Evolutionary conservation across 2,113 vertebrate genomes (phyloP).

Genomic region (Microcebus tavaratra): DNA sequence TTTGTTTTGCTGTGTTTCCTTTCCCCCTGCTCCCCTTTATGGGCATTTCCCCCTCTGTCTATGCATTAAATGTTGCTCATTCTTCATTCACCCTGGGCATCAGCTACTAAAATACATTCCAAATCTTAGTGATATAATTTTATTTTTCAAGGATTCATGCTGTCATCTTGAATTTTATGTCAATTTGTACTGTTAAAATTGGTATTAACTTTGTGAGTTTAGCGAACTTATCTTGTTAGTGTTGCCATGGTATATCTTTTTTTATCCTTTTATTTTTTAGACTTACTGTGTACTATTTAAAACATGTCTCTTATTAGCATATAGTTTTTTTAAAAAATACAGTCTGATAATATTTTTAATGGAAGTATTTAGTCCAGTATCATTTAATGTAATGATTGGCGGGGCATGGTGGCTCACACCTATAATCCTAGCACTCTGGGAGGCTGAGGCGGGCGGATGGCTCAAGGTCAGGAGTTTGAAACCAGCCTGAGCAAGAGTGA

Average conservation of each 20-base stretch:
- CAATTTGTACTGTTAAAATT: neutral
- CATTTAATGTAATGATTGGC: neutral
- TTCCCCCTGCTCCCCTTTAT: neutral
- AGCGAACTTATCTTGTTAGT: neutral
- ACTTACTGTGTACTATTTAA: neutral
- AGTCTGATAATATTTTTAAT: constrained; percentile 16
- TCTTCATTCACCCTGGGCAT: neutral
- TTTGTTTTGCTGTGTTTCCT: neutral
- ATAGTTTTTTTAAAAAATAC: neutral
- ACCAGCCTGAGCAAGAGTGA: too few relatives aligned
- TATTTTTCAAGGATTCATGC: neutral
- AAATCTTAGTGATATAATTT: neutral
- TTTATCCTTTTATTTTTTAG: constrained; percentile 42
- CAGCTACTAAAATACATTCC: neutral
- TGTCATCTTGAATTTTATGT: constrained; percentile 33
- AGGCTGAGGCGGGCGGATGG: too few relatives aligned
- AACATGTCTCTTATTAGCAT: neutral
- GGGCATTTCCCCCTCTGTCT: neutral
- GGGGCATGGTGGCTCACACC: too few relatives aligned
- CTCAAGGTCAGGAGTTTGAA: too few relatives aligned
- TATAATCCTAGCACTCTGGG: too few relatives aligned
- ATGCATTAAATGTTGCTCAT: neutral
- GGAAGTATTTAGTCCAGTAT: neutral
- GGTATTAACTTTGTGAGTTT: neutral
- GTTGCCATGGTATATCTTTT: neutral